Evolutionary conservation across 2,113 vertebrate species (phyloP), one percentile per base, ranked within the genome.

Genomic region (Rallus limicola): DNA sequence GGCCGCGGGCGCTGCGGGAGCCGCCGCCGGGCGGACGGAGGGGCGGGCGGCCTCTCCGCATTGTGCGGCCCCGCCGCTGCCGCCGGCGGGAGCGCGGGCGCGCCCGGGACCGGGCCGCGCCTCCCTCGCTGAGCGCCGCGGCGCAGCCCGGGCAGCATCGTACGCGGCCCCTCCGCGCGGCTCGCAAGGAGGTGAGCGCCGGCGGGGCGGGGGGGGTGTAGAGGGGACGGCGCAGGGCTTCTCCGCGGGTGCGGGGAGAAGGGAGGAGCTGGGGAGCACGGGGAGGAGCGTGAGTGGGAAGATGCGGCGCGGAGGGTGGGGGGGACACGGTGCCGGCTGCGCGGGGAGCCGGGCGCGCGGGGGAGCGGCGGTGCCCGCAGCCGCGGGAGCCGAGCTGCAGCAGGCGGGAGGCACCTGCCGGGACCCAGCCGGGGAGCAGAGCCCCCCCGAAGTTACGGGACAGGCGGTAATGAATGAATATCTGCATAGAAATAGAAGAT

Each of bases 151-250:
- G 12, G 52, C 31, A 40, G 11, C 17, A 42, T 44, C n/a, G 42
- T 77, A 74, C 31, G 67, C 91, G 38, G 81, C 36, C 18, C 59
- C 69, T 72, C 55, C 69, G 68, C 67, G 16, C 46, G 33, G 95
- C 87, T 87, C 42, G 91, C 25, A 70, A 60, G 86, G 95, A 97
- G 97, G 97, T 96, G 96, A 97, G 97, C 77, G 81, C 42, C 70
- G 60, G 71, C 44, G 81, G 88, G 82, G 81, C 19, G n/a, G n/a
- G 20, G 46, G 46, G 46, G 21, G 50, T 48, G 46, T 23, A 44
- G 46, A 48, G 20, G 46, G 46, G 46, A 21, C 18, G 21, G 46
- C 46, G 69, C 31, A 59, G 71, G 28, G 13, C 29, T 76, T 86
- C 72, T 81, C 92, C 85, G 68, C 44, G 70, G 62, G 40, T n/a